Evolutionary conservation across 2,888 invertebrate species (phyloP), one percentile per base, ranked within the genome.

Genomic region (Dyspetes luteomarginatus): DNA sequence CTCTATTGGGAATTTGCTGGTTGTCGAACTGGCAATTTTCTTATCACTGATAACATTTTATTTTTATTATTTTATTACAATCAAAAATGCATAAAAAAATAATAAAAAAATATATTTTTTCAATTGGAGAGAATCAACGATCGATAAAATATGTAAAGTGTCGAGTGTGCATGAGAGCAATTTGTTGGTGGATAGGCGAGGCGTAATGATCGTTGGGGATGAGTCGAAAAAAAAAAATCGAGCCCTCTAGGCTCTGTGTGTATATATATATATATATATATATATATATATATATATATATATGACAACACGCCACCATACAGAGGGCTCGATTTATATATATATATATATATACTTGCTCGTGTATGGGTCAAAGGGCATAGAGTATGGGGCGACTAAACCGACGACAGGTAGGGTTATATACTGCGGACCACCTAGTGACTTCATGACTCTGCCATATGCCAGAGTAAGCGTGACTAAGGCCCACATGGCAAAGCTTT

Each of bases 401-500:
- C 87, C 86, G 91, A 87, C 90, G 90, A 91, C 91, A 91, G 91
- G 91, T 91, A 91, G 86, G 86, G 88, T 90, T 89, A 91, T 91
- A 90, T 90, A 91, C 86, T 86, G 86, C 87, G 87, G 91, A 91
- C 91, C 91, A 90, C 91, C 91, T 90, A 91, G 90, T 91, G 91
- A 86, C 90, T 90, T 90, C 90, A 89, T 89, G 91, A 91, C 90
- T 90, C 83, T 82, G 88, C 91, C 91, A 91, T 92, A 92, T 92
- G 91, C 89, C 90, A 88, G 62, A 77, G 73, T 60, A 43, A 81
- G 81, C 90, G 87, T 90, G 89, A 90, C 91, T 91, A 91, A 91
- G 90, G 90, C 91, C 85, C 91, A 91, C 91, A 91, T 91, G 91
- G 87, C 79, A 71, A 52, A 69, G 65, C 69, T 80, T 78, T 62